Evolutionary conservation across 2,797 vertebrate species (phyloP), one percentile per base, ranked within the genome.

Genomic region (Okamejei kenojei): DNA sequence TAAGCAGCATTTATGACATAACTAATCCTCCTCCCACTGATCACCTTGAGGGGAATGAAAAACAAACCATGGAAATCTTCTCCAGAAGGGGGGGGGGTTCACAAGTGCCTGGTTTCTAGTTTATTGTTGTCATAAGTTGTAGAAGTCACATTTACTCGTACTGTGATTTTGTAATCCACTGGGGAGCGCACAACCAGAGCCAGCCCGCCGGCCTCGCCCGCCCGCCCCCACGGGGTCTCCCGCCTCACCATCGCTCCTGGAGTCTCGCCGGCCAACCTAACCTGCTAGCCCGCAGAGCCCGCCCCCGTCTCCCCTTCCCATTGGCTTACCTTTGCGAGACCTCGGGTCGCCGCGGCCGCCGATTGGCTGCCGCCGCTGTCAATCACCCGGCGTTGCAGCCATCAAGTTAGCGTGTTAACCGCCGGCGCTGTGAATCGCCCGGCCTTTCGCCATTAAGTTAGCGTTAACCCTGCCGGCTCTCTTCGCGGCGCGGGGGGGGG

Each of bases 181-280:
- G 63, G 84, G 21, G 84, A 65, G 29, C 17, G 61, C 61, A 1
- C 45, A 7, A 58, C 38, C 38, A 1, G 6, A 35, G 61, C 2
- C 54, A 29, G 82, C 9, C 9, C 38, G 38, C 1, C 71, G 19
- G 23, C 17, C 71, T 21, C 71, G 19, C 71, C 21, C 21, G 19
- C 71, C 71, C 71, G 4, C 88, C 90, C 54, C 90, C 54, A 91
- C 90, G 90, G 90, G 90, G 90, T 91, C 68, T 91, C 90, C 90
- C 90, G 9, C 21, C n/a, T 58, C 45, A 3, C 13, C 38, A 58
- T 7, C 84, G 88, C n/a, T 73, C 88, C 65, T 90, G 63, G 65
- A 73, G 19, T 19, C 88, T 23, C 10, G 61, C 32, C 88, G 65
- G 32, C 74, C 90, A 7, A 73, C 3, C 90, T 5, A 91, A 91